Base-by-base conservation (phyloP, 2,888 invertebrate genomes). In the Cryptus viduatorius region DNA sequence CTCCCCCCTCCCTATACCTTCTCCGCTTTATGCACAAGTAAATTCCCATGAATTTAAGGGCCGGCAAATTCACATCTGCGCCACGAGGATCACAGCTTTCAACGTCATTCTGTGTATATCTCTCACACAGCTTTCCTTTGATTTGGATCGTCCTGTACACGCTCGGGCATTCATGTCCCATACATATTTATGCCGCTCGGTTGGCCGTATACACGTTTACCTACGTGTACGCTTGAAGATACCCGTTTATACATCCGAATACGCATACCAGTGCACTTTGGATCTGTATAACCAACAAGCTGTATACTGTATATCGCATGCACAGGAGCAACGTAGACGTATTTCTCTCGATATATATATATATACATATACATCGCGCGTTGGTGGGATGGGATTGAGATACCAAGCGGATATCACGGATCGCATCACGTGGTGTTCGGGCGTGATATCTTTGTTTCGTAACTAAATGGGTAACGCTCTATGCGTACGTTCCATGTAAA, bases 81-180 rank as follows among this genome's bases (percentile, higher is more conserved):
- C 10, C 50, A 29, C 59, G 24, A 46, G 44, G 14, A 48, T 31
- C 48, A 53, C 44, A 56, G 64, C 65, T 77, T 64, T 71, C 44
- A 31, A 61, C 76, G 42, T 69, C n/a, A 72, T 65, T 76, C 24
- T 29, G 31, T 14, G 61, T 53, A 53, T 5, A 50, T 71, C 46
- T 67, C 50, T 31, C 65, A 48, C 80, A 61, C 69, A 53, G 69
- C 67, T 50, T 64, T 67, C 53, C 44, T 75, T 65, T 75, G 78
- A 81, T 84, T 84, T 61, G 69, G 61, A 78, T 77, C 83, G 88
- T 89, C 86, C 87, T 86, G 87, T 87, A 87, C 89, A 87, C 89
- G 89, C 92, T 93, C 90, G 89, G 88, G 92, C 91, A 93, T 93
- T 93, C 93, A 93, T 92, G 92, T 90, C 88, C 92, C 91, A 92